Conservation (phyloP, 2,888 invertebrate species). For the Hoplodrina blanda region DNA sequence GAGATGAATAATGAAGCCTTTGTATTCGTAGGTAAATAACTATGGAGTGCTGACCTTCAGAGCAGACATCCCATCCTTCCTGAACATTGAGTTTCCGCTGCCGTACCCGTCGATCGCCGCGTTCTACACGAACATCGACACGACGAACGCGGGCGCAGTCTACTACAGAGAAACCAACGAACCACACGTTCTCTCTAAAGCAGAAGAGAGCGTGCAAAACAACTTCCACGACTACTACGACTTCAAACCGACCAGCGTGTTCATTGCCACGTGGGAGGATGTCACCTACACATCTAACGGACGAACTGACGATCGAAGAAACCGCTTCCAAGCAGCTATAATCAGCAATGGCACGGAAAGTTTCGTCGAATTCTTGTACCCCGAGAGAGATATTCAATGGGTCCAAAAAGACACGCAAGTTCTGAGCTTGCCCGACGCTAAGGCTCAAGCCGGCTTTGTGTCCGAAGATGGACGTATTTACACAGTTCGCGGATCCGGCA, state of each 20-base stretch:
- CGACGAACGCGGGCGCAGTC: constrained; percentile 93
- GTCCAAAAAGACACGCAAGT: constrained; percentile 94
- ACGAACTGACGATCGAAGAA: constrained; percentile 92
- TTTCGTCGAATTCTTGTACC: constrained; percentile 96
- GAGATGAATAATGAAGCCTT: constrained; percentile 5
- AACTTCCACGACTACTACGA: constrained; percentile 93
- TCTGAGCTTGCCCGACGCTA: constrained; percentile 95
- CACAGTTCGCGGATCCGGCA: constrained; percentile 96
- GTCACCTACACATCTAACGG: constrained; percentile 94
- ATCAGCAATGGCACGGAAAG: constrained; percentile 94
- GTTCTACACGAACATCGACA: constrained; percentile 97
- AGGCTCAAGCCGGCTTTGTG: constrained; percentile 98
- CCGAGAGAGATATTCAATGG: constrained; percentile 97
- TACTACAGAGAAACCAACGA: constrained; percentile 93
- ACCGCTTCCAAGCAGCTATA: constrained; percentile 95
- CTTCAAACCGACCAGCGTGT: constrained; percentile 94
- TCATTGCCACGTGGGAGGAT: constrained; percentile 97
- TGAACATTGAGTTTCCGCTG: constrained; percentile 97
- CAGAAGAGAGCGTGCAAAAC: constrained; percentile 93
- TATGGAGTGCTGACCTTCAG: constrained; percentile 97
- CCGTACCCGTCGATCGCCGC: constrained; percentile 97
- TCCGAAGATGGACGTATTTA: constrained; percentile 95
- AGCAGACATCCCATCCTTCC: constrained; percentile 96
- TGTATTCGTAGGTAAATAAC: constrained; percentile 94
- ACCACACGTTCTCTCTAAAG: constrained; percentile 91